Conservation (phyloP, 2,888 invertebrate species). For the Conops quadrifasciatus region DNA sequence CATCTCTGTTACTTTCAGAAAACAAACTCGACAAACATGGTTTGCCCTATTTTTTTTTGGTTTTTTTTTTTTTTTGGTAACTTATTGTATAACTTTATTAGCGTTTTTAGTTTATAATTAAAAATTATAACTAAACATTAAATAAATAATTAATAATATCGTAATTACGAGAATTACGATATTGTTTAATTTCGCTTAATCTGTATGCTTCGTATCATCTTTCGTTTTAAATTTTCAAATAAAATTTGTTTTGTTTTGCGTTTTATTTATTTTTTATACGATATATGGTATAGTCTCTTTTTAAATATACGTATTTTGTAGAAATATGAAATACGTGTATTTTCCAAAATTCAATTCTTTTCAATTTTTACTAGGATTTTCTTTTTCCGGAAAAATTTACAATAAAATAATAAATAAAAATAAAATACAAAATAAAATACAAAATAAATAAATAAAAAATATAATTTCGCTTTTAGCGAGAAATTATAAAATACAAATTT, state of each 20-base stretch:
- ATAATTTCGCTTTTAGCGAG: too few species aligned
- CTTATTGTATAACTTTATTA: constrained; percentile 33
- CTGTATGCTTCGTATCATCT: not conserved
- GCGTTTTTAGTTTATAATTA: constrained; percentile 19
- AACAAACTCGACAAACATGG: too few species aligned
- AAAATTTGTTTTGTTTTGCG: not conserved
- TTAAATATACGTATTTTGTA: not conserved
- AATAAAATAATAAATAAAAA: too few species aligned
- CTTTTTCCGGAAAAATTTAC: not conserved
- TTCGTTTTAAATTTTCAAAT: constrained; percentile 16
- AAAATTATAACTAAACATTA: constrained; percentile 28
- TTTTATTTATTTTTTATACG: not conserved
- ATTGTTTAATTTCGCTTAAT: constrained; percentile 29
- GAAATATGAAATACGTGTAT: not conserved
- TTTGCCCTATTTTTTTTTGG: too few species aligned
- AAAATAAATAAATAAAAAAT: too few species aligned
- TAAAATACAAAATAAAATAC: too few species aligned
- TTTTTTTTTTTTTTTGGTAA: constrained; percentile 9
- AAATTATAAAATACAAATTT: too few species aligned
- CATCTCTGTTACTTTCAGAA: too few species aligned
- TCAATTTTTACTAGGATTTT: constrained; percentile 11
- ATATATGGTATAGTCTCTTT: not conserved
- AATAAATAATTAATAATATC: constrained; percentile 19
- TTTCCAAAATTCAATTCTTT: not conserved
- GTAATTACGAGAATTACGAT: too few species aligned